Conservation (phyloP, 2,888 invertebrate genomes). For the Archips crataeganus region DNA sequence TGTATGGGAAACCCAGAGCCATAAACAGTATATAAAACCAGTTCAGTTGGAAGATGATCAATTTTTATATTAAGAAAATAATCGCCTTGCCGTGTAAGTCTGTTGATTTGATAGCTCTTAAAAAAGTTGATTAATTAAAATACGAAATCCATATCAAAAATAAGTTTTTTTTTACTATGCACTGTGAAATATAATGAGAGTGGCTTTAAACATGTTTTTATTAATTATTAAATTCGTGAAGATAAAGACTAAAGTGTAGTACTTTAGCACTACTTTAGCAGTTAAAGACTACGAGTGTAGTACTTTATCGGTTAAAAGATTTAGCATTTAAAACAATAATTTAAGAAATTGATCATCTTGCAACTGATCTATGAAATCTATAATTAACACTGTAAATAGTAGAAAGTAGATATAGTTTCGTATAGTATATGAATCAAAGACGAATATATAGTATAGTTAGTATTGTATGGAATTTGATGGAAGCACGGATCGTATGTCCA, state of each 20-base stretch:
- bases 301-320: too few relatives aligned
- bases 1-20: background rate
- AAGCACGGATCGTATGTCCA: slow-evolving; percentile 5
- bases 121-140: background rate
- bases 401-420: slow-evolving; percentile 27
- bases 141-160: too few relatives aligned
- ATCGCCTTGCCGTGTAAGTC: background rate
- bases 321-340: background rate
- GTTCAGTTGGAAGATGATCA: background rate
- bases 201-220: too few relatives aligned
- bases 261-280: too few relatives aligned
- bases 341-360: background rate
- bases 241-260: too few relatives aligned
- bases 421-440: slow-evolving; percentile 34
- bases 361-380: slow-evolving; percentile 19
- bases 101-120: background rate
- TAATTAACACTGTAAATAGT: slow-evolving; percentile 39
- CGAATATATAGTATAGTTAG: slow-evolving; percentile 13
- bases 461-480: slow-evolving; percentile 24
- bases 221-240: too few relatives aligned
- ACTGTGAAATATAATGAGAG: too few relatives aligned
- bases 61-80: background rate
- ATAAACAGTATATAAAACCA: background rate
- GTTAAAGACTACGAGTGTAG: too few relatives aligned
- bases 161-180: too few relatives aligned